A percentile compares a stretch with the other conserved stretches of the same genome.
Conservation (phyloP, 2,113 vertebrate genomes). For the Furnarius figulus region DNA sequence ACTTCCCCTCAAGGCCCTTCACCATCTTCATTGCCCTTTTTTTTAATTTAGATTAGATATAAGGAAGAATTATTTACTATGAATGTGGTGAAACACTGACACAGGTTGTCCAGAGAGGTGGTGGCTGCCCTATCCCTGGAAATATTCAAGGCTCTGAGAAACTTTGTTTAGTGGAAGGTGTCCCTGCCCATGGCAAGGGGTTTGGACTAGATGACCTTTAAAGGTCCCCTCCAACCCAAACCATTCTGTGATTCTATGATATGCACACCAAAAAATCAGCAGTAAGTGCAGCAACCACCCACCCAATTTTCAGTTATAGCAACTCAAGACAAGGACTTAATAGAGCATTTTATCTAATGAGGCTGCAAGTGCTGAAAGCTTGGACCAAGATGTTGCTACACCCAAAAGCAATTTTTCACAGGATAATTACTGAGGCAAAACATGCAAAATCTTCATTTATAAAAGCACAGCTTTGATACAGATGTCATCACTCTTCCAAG, state of each 20-base stretch:
- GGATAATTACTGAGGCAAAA: not conserved
- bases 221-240: not conserved
- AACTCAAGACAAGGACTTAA: not conserved
- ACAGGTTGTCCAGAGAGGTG: not conserved
- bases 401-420: not conserved
- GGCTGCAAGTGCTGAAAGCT: not conserved
- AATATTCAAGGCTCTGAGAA: not conserved
- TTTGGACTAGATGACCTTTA: not conserved
- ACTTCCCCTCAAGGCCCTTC: too few species aligned
- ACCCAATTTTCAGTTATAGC: not conserved
- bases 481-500: not conserved
- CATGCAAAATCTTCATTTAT: not conserved
- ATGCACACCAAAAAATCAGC: not conserved
- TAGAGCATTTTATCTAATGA: not conserved
- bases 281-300: not conserved
- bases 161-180: rapidly evolving
- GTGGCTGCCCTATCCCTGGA: not conserved
- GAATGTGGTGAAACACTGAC: not conserved
- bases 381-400: not conserved
- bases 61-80: not conserved
- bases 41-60: not conserved
- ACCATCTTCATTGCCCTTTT: too few species aligned
- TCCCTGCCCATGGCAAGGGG: too few species aligned
- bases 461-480: not conserved
- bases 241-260: not conserved